phyloP scores from a whole-genome alignment of 2,113 vertebrate genomes.

The Hystrix brachyura region DNA sequence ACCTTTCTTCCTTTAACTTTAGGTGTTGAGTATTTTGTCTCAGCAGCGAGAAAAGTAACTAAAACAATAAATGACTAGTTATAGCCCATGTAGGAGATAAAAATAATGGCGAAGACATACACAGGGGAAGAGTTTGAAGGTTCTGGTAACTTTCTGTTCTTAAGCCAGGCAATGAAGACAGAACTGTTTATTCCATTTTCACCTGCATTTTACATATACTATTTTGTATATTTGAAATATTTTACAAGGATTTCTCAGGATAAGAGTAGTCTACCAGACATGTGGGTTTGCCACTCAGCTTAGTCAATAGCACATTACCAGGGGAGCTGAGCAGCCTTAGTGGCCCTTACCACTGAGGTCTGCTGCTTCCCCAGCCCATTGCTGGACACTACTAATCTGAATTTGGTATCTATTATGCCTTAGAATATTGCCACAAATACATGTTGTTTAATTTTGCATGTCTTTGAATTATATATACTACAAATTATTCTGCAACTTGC shows the following conservation, averaged over 20 bases:
- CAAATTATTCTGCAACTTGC: neutral
- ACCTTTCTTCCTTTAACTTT: neutral
- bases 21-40: neutral
- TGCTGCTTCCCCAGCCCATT: neutral
- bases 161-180: neutral
- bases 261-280: neutral
- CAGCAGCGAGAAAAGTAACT: neutral
- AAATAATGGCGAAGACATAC: slow-evolving; percentile 42
- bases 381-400: neutral
- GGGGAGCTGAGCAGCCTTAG: neutral
- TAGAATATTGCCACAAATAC: neutral
- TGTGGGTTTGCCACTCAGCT: neutral
- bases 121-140: neutral
- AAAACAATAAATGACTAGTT: neutral
- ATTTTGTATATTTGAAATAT: slow-evolving; percentile 21
- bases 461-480: neutral
- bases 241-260: slow-evolving; percentile 38
- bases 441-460: neutral
- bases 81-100: slow-evolving; percentile 2
- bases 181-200: slow-evolving; percentile 32
- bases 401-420: neutral
- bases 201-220: neutral
- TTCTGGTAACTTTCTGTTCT: slow-evolving; percentile 39
- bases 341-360: neutral
- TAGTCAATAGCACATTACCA: neutral